Evolutionary conservation across 2,888 invertebrate genomes (phyloP), one percentile per base, ranked within the genome.

Genomic region (Drosophila algonquin): DNA sequence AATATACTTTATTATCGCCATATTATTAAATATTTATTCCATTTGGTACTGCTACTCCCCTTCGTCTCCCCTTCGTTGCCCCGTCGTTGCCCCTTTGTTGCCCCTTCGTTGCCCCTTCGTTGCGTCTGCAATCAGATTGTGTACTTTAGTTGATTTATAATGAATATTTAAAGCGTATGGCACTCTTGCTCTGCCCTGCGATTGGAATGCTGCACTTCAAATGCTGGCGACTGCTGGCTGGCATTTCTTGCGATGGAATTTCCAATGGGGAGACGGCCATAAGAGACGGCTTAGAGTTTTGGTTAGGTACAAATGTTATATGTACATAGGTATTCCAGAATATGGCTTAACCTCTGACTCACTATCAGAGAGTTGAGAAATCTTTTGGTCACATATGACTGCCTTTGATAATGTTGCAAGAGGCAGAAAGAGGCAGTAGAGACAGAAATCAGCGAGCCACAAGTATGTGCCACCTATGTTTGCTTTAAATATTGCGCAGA

Each of bases 1-100:
- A 72, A 77, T 80, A 76, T 72, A 81, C 79, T 84, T 81, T 76
- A 85, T 77, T 79, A 84, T 75, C 70, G 71, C 46, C 64, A 75
- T 69, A 67, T 73, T 61, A 77, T 77, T 55, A 64, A 57, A 55
- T 64, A 56, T 47, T 62, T 54, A 58, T 73, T 58, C 58, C 47
- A 51, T 10, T 61, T 35, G 14, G 9, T 30, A 16, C 24, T 44
- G 51, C 30, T 46, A 2, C 14, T 7, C n/a, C 24, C 55, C 16
- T 27, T 21, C 12, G 14, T 10, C 14, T 7, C 14, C 24, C 55
- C 21, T 27, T 21, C 9, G 14, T 10, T 18, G 18, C 18, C 18
- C 18, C 18, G 18, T 1, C 18, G 18, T n/a, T 48, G 24, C 32
- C 27, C 7, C 27, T 0, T 27, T 0, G 27, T 27, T 27, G 27